Conservation (phyloP, 2,888 invertebrate genomes). For the Trichacis sp. region DNA sequence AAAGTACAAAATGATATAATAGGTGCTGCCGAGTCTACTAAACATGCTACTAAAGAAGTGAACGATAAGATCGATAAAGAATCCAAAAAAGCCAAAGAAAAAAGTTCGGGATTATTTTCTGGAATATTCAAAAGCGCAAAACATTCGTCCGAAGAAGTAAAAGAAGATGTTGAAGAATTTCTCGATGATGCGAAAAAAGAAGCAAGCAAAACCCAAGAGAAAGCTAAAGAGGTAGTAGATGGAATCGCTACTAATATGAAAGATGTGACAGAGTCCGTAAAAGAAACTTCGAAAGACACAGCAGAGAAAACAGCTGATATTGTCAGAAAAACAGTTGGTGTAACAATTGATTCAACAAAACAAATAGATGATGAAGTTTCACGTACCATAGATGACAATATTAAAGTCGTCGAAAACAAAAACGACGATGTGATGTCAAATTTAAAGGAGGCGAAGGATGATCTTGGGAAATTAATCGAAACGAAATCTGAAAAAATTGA, state of each 20-base stretch:
- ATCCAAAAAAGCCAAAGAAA: slow-evolving; percentile 39
- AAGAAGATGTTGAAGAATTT: slow-evolving; percentile 41
- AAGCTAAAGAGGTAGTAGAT: slow-evolving; percentile 22
- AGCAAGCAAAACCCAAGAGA: background rate
- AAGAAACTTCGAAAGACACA: no score
- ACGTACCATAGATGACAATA: no score
- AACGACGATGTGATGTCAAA: no score
- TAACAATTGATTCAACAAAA: no score
- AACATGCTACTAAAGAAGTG: slow-evolving; percentile 46
- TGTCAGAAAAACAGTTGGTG: slow-evolving; percentile 6
- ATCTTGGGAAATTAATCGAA: no score
- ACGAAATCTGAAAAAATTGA: no score
- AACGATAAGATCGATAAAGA: slow-evolving; percentile 18
- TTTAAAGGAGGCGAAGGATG: no score
- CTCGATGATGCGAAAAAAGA: slow-evolving; percentile 43
- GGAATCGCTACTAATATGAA: slow-evolving; percentile 39
- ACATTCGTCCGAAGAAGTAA: slow-evolving; percentile 32
- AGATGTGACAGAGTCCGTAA: slow-evolving; percentile 32
- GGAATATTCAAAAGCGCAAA: slow-evolving; percentile 34
- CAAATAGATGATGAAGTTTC: no score
- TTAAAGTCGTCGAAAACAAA: no score
- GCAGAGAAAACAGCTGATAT: slow-evolving; percentile 31
- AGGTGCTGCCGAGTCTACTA: slow-evolving; percentile 66
- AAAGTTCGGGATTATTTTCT: slow-evolving; percentile 46
- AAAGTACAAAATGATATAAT: slow-evolving; percentile 62